Percentiles rank a stretch among this genome's conserved stretches.
Conservation (phyloP, 2,113 vertebrate genomes). For the Corythornis cristatus region DNA sequence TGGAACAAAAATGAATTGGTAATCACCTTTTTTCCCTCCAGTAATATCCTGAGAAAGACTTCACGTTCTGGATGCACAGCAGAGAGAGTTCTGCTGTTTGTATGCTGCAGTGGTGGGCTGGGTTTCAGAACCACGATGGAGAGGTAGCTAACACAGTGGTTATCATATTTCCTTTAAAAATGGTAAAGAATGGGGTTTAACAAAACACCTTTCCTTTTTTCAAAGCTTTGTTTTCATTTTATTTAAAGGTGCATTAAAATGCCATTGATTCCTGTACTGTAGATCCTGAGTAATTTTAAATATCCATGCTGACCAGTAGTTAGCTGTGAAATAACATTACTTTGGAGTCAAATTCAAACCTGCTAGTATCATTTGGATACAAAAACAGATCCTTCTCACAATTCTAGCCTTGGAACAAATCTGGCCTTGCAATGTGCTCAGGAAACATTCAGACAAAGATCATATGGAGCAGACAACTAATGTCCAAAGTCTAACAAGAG, state of each 20-base stretch:
- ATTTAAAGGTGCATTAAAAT: not conserved
- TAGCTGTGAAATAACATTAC: not conserved
- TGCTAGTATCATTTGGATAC: not conserved
- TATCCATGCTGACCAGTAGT: not conserved
- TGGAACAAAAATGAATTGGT: conserved; percentile 21
- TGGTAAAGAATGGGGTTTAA: not conserved
- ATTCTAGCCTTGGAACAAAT: not conserved
- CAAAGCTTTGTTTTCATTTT: not conserved
- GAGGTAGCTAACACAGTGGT: not conserved
- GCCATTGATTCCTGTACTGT: not conserved
- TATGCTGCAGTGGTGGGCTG: not conserved
- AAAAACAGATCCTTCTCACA: not conserved
- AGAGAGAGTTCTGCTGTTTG: not conserved
- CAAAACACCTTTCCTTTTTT: not conserved
- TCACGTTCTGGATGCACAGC: not conserved
- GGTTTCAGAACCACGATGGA: not conserved
- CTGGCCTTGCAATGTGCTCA: not conserved
- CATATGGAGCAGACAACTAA: not conserved
- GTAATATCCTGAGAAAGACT: not conserved
- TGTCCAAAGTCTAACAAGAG: not conserved
- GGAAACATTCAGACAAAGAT: too few relatives aligned
- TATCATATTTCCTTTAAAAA: not conserved
- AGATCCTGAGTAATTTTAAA: not conserved
- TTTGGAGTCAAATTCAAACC: not conserved
- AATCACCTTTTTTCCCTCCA: not conserved